These are phyloP conservation scores for Solenodon paradoxus DNA, from an alignment of 2,113 vertebrate genomes.

Conservation along the genomic window DNA sequence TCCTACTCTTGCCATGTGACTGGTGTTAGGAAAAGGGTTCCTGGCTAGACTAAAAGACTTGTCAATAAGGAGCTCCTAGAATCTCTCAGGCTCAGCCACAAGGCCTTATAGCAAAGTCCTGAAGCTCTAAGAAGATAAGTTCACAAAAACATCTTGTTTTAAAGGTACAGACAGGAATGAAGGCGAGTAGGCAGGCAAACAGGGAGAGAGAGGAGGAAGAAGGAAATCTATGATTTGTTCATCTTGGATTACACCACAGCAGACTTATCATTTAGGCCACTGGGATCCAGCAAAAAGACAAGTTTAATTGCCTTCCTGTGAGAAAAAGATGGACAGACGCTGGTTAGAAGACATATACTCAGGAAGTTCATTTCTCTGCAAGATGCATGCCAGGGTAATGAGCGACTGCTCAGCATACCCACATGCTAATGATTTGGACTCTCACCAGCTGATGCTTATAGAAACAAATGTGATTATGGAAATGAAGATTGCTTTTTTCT, in stretches of 20 bases:
- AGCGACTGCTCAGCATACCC: background rate
- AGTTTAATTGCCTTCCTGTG: background rate
- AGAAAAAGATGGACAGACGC: background rate
- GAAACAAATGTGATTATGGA: background rate
- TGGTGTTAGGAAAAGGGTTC: background rate
- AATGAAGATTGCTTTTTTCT: too few species aligned
- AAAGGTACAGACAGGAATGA: too few species aligned
- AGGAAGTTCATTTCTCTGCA: background rate
- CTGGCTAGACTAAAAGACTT: background rate
- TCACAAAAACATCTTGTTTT: too few species aligned
- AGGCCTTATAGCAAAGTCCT: background rate
- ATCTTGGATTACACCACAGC: too few species aligned
- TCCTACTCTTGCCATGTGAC: background rate
- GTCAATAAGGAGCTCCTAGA: background rate
- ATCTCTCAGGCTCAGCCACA: background rate
- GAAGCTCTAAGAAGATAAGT: background rate
- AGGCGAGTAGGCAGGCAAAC: too few species aligned
- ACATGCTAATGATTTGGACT: background rate
- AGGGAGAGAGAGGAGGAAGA: too few species aligned
- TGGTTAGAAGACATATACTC: background rate
- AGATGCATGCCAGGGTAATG: fast-evolving
- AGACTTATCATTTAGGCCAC: too few species aligned
- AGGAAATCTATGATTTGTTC: too few species aligned
- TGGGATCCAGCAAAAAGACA: too few species aligned
- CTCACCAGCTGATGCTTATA: background rate